Conservation (phyloP, 2,797 vertebrate genomes). For the Gila robusta region DNA sequence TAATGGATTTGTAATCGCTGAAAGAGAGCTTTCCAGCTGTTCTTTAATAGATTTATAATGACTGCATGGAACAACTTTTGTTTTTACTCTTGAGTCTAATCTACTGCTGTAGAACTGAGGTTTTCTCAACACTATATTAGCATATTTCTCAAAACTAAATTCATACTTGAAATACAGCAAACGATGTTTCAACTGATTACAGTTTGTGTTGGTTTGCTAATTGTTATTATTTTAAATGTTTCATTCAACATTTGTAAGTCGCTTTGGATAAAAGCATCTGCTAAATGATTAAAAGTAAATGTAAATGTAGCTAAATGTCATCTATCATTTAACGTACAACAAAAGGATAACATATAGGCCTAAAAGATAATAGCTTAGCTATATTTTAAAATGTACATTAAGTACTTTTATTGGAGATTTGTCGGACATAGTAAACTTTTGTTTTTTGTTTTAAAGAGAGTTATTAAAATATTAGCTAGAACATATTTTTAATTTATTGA, state of each 20-base stretch:
- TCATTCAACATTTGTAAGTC: background rate
- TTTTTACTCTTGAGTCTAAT: background rate
- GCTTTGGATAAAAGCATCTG: too few species aligned
- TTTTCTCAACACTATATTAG: background rate
- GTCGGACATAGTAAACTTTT: background rate
- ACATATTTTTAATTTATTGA: background rate
- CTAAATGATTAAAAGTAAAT: too few species aligned
- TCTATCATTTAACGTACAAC: background rate
- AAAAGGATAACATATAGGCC: background rate
- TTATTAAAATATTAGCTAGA: background rate
- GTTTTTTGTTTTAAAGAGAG: background rate
- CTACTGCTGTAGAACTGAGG: background rate
- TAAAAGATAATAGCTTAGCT: background rate
- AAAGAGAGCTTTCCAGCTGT: conserved; percentile 30
- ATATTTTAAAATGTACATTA: background rate
- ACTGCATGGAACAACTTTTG: conserved; percentile 20
- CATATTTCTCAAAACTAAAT: background rate
- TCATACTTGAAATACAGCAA: background rate
- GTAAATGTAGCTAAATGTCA: too few species aligned
- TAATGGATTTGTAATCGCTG: conserved; percentile 47
- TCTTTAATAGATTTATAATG: conserved; percentile 48
- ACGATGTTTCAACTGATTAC: background rate
- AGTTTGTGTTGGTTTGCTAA: background rate
- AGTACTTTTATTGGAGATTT: background rate
- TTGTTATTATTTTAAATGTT: background rate